These are phyloP conservation scores for Caligus rogercresseyi DNA, from an alignment of 1,140 invertebrate genomes.

Conservation along the genomic window DNA sequence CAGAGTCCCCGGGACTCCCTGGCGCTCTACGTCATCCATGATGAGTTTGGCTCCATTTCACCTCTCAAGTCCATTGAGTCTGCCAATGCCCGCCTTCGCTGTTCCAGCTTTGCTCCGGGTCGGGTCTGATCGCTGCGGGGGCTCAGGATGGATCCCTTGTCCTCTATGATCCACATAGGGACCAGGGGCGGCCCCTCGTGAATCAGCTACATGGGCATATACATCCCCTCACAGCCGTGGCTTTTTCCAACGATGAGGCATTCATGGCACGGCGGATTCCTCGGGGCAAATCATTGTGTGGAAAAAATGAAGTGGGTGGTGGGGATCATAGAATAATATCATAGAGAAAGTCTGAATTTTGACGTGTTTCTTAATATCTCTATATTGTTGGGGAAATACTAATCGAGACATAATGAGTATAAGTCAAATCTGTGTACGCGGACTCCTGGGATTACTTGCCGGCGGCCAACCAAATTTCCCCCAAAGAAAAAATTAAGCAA, in stretches of 20 bases:
- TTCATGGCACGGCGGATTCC: slow-evolving; percentile 63
- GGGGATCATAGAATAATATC: too few relatives aligned
- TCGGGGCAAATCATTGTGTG: slow-evolving; percentile 69
- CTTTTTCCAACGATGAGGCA: slow-evolving; percentile 76
- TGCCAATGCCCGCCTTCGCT: background rate
- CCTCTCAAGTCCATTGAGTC: background rate
- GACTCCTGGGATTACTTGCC: too few relatives aligned
- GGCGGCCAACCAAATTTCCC: too few relatives aligned
- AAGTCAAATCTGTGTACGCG: too few relatives aligned
- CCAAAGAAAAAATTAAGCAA: too few relatives aligned
- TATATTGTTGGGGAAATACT: too few relatives aligned
- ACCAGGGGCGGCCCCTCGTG: slow-evolving; percentile 45
- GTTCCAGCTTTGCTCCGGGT: slow-evolving; percentile 22
- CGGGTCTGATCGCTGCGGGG: slow-evolving; percentile 36
- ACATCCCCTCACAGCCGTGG: slow-evolving; percentile 56
- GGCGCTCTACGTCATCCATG: background rate
- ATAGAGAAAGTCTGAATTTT: too few relatives aligned
- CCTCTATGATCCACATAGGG: slow-evolving; percentile 57
- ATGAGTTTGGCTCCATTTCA: slow-evolving; percentile 10
- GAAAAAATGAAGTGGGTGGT: slow-evolving; percentile 40
- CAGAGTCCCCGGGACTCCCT: background rate
- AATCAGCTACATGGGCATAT: slow-evolving; percentile 70
- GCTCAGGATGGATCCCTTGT: slow-evolving; percentile 71
- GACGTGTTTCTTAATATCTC: too few relatives aligned
- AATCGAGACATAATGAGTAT: too few relatives aligned